Base-by-base conservation (phyloP, 1,140 invertebrate species). In the Chionoecetes opilio region DNA sequence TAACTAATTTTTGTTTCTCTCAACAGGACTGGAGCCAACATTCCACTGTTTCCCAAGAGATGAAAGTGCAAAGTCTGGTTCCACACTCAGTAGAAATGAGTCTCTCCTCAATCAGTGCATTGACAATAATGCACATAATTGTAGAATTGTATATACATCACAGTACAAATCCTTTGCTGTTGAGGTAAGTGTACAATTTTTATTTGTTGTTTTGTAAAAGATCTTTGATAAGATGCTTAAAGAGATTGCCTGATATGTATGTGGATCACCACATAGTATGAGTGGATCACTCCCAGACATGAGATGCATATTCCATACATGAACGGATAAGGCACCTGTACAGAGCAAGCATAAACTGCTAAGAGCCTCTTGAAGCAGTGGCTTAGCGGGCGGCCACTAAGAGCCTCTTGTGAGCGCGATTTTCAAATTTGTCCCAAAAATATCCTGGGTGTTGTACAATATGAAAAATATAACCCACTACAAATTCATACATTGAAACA, bases 101-200 rank as follows among this genome's bases (percentile, higher is more conserved):
- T 63, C 91, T 29, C 90, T 95, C 41, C 35, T 91, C 34, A 75
- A 86, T 14, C 21, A 92, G 46, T 95, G 94, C 75, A 38, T 95
- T 87, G 89, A 88, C 32, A 87, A 92, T 35, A 17, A n/a, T 26
- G 41, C 63, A 29, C 89, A 92, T 29, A 91, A 92, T 0, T 95
- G 94, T 38, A 53, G 82, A 38, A 82, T 95, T 84, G 31, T 82
- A n/a, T 95, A 95, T 35, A 95, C 94, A 17, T 87, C 94, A n/a
- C 8, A 92, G 31, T 95, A 87, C 85, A 92, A 63, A 75, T 95
- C 94, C 26, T 95, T 95, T 95, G 89, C 94, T 34, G 31, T 90
- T 34, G 94, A 95, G 94, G 94, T 95, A 21, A 85, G 88, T 91
- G 17, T 0, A 41, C 31, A 29, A 26, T 91, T 31, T 91, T 0